Percentiles rank a stretch among this genome's conserved stretches.
phyloP scores from a whole-genome alignment of 2,888 invertebrate species.

The Trissolcus japonicus region DNA sequence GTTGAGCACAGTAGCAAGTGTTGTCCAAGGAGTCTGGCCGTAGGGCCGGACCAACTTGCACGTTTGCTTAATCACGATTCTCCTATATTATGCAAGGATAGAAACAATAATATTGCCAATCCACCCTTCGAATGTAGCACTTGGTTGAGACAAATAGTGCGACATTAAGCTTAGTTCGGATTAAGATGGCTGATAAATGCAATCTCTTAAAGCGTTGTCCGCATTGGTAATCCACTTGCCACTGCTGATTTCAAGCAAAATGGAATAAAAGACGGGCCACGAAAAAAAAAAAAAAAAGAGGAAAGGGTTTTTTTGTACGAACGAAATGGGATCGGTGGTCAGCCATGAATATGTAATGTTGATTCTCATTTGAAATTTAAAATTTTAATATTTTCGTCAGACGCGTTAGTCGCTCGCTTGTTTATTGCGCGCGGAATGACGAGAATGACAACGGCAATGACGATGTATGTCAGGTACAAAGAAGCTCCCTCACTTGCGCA shows the following conservation, averaged over 20 bases:
- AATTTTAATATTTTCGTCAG: conserved; percentile 46
- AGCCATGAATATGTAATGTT: conserved; percentile 48
- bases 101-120: conserved; percentile 71
- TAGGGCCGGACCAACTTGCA: conserved; percentile 70
- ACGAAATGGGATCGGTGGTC: conserved; percentile 35
- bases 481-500: conserved; percentile 54
- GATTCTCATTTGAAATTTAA: conserved; percentile 49
- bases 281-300: conserved; percentile 41
- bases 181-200: conserved; percentile 71
- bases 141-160: conserved; percentile 71
- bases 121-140: conserved; percentile 58
- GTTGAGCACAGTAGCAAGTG: conserved; percentile 1
- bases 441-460: conserved; percentile 52
- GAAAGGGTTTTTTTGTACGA: neutral
- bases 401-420: conserved; percentile 28
- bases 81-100: conserved; percentile 74
- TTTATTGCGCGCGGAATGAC: conserved; percentile 54
- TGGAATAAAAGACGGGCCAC: conserved; percentile 2
- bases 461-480: conserved; percentile 54
- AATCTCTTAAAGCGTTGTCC: conserved; percentile 54
- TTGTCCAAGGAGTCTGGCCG: conserved; percentile 64
- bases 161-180: conserved; percentile 72
- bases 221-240: conserved; percentile 34
- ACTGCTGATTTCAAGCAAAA: neutral
- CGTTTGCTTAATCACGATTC: conserved; percentile 71